Base-by-base conservation (phyloP, 1,140 invertebrate species). In the Eumaeus atala region DNA sequence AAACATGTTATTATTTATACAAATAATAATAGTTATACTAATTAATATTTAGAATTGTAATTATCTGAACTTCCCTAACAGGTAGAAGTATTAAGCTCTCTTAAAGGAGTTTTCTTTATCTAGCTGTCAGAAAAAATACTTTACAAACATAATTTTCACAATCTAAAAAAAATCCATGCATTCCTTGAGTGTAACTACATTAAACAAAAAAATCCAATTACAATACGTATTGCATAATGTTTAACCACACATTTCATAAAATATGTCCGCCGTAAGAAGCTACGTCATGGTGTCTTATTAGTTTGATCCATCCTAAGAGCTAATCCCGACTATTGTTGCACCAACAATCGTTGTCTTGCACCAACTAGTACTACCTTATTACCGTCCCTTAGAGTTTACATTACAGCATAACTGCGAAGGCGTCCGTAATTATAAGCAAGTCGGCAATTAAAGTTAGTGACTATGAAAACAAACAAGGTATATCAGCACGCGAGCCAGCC, bases 391-490 rank as follows among this genome's bases (percentile, higher is more conserved):
- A 44, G 16, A 14, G 40, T 44, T 44, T 14, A 44, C 1, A 14
- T 44, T 44, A 4, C 11, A 40, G 38, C 38, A 8, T 8, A 9
- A n/a, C n/a, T n/a, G n/a, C n/a, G n/a, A n/a, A 17, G 16, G 0
- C 10, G 9, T 3, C 9, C 7, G 38, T 40, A 40, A 44, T 44
- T 44, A 44, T 14, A 14, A 44, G 40, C 10, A 12, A 35, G 12
- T 7, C 5, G 33, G 48, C 28, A 38, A 51, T 51, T 51, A 51
- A 51, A 51, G 34, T 17, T 51, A 37, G 49, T 51, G 49, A 51
- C 49, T 51, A 51, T 51, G 49, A 51, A 51, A 51, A 37, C 49
- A 51, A 51, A 51, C 49, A 16, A 34, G 48, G 48, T 28, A 28
- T 28, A 34, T 33, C 28, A 14, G 48, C 33, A 35, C 33, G 14